A percentile compares a stretch with the other conserved stretches of the same genome.
Conservation (phyloP, 2,113 vertebrate genomes). For the Calyptomena viridis region DNA sequence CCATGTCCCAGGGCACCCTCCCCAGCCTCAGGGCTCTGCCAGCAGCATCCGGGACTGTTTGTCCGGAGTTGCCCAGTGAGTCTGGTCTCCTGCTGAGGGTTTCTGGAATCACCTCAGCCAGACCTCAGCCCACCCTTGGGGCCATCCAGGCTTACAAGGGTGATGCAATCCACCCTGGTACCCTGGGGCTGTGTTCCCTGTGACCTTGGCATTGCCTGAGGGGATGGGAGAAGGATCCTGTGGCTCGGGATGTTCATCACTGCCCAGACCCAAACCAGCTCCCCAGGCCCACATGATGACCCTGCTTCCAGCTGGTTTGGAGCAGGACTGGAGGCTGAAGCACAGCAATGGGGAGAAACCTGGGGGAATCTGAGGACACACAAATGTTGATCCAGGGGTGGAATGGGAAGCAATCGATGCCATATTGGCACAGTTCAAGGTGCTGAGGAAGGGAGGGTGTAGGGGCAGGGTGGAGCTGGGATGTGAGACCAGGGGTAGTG, state of each 20-base stretch:
- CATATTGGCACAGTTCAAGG: rapidly evolving
- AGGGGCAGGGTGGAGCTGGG: not conserved
- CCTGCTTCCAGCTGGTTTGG: not conserved
- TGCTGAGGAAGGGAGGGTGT: not conserved
- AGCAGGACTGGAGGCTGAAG: not conserved
- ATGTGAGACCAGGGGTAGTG: not conserved
- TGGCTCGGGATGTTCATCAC: rapidly evolving
- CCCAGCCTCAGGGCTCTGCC: not conserved
- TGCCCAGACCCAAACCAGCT: not conserved
- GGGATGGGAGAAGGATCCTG: not conserved
- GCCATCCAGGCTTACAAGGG: not conserved
- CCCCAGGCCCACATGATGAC: rapidly evolving
- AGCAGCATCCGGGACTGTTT: not conserved
- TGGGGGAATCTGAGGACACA: not conserved
- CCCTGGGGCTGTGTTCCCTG: not conserved
- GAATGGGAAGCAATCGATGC: rapidly evolving
- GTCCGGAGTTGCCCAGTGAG: not conserved
- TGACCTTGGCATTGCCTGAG: not conserved
- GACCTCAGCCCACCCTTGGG: not conserved
- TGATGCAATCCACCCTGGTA: not conserved
- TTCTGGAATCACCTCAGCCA: not conserved
- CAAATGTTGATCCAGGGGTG: not conserved
- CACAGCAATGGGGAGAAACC: rapidly evolving
- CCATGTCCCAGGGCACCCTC: not conserved
- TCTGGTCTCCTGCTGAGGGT: not conserved